Percentiles rank a stretch among this genome's conserved stretches.
Evolutionary conservation across 2,113 vertebrate genomes (phyloP).

Genomic region (Heterocephalus glaber): DNA sequence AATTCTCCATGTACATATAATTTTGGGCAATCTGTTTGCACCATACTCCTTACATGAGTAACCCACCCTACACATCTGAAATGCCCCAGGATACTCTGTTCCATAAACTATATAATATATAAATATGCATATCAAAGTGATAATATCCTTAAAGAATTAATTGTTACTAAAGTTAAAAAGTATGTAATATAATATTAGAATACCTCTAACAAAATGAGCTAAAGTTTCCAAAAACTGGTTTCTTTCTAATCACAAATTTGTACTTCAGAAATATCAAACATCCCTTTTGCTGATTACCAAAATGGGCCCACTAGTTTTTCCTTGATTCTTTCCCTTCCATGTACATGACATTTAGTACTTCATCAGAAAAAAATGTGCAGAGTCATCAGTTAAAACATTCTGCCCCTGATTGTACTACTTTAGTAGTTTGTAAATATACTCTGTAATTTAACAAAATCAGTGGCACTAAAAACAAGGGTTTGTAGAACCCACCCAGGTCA

Average conservation of each 20-base stretch:
- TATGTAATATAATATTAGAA: neutral
- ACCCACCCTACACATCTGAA: neutral
- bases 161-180: neutral
- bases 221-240: neutral
- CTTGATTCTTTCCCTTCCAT: neutral
- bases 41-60: neutral
- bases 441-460: neutral
- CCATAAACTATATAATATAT: neutral
- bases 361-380: neutral
- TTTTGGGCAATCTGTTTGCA: neutral
- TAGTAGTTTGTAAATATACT: neutral
- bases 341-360: neutral
- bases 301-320: neutral
- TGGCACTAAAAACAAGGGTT: neutral
- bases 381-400: neutral
- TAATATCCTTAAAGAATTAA: constrained; percentile 1
- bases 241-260: neutral
- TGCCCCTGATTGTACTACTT: neutral
- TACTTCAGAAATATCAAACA: neutral
- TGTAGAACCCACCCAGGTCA: neutral
- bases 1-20: neutral
- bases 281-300: neutral
- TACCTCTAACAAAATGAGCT: neutral
- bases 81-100: neutral
- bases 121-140: neutral